Evolutionary conservation across 2,888 invertebrate genomes (phyloP), one percentile per base, ranked within the genome.

Genomic region (Blera fallax): DNA sequence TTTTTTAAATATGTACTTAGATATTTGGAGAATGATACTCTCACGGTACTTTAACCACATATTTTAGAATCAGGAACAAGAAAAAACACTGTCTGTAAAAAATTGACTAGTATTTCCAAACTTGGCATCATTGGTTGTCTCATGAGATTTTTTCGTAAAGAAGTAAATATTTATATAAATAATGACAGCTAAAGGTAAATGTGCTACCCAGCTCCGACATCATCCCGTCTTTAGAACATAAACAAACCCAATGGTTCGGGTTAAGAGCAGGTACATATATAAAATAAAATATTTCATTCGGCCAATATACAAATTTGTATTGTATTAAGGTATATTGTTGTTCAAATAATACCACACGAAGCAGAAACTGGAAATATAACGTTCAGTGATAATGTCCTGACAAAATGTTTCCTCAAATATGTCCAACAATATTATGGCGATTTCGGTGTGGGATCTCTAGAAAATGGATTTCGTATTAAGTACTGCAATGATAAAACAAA

Each of bases 401-500:
- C 88, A 3, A 90, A 90, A 74, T 89, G 90, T 52, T 91, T 97
- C 60, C 89, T 94, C 16, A 91, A 93, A 24, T 94, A 94, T 91
- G 94, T 97, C 11, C 94, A 95, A 89, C 94, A 94, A 89, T 90
- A 95, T 73, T 95, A 95, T 91, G 97, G 97, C 0, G 96, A 96
- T 89, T 96, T 95, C 90, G 97, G 96, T 8, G 92, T 94, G 34
- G 96, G 96, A 7, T 93, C 96, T 1, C 93, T 96, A 6, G 94
- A 94, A 89, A 93, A 94, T 73, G 97, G 96, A 24, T 95, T 97
- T 89, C 92, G 94, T 90, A 95, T 95, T 24, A 96, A 96, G 93
- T 97, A 97, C 92, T 96, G 96, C 89, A 97, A 97, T 91, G 94
- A 94, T 87, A 93, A 94, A 78, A 97, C 97, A 0, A 94, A 94